Evolutionary conservation across 1,140 invertebrate genomes (phyloP).

Genomic region (Drosophila triauraria): DNA sequence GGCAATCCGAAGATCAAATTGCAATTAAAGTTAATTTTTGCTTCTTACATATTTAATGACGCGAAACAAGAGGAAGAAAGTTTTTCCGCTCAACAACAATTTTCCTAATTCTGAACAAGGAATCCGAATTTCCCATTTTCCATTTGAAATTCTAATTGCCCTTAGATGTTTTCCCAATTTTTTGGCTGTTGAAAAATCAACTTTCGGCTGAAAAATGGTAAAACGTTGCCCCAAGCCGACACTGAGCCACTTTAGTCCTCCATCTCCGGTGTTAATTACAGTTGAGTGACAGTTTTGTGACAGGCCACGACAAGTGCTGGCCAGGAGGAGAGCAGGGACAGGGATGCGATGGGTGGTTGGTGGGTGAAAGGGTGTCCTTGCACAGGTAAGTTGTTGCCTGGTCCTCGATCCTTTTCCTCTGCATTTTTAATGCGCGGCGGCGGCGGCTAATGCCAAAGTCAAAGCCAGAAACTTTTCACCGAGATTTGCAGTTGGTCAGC

Average conservation of each 20-base stretch:
- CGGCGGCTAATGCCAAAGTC: constrained; percentile 70
- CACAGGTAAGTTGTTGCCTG: constrained; percentile 56
- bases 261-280: constrained; percentile 74
- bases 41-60: constrained; percentile 65
- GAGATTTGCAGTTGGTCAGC: constrained; percentile 78
- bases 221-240: constrained; percentile 44
- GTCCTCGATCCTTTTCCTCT: constrained; percentile 48
- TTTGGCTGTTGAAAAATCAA: constrained; percentile 52
- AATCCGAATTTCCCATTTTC: constrained; percentile 49
- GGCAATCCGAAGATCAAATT: constrained; percentile 37
- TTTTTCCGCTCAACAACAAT: constrained; percentile 20
- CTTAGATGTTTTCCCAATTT: constrained; percentile 36
- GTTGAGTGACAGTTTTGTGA: constrained; percentile 84
- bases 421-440: constrained; percentile 71
- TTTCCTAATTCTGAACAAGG: constrained; percentile 63
- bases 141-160: constrained; percentile 66
- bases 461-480: constrained; percentile 70
- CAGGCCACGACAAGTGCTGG: constrained; percentile 55
- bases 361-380: constrained; percentile 75
- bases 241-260: constrained; percentile 57
- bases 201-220: constrained; percentile 65
- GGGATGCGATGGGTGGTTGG: constrained; percentile 14
- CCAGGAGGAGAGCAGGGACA: not conserved
- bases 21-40: constrained; percentile 69
- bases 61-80: not conserved